Base-by-base conservation (phyloP, 2,888 invertebrate species). In the Craniophora ligustri region DNA sequence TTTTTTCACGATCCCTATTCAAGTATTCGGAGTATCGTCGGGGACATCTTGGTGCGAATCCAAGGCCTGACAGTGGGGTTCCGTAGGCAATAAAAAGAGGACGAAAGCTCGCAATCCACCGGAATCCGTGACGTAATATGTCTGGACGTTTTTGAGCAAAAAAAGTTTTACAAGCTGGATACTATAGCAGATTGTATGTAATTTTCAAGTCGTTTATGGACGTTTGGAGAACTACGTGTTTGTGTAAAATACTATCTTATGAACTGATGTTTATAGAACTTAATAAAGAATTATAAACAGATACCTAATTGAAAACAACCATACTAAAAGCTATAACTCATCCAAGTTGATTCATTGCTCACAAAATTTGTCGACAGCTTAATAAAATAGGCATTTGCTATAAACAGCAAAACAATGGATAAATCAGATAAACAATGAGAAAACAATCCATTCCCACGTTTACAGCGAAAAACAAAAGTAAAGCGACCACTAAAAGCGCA, bases 31-130 rank as follows among this genome's bases (percentile, higher is more conserved):
- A 77, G 69, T 79, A 82, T 82, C 76, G 74, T 51, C 57, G 70
- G 77, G 79, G 84, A 75, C 78, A 85, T 82, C 79, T 82, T 71
- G 68, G 80, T 75, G 83, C 76, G 75, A 76, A 78, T 58, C 79
- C 89, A 88, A 89, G 89, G 87, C 66, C 83, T 84, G 81, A 77
- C 89, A 81, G 86, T 86, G 79, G 88, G 87, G 86, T 84, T 85
- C 85, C 82, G 67, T 57, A 67, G 56, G 55, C 69, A 77, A 77
- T 75, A 85, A 89, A 90, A 88, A 85, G 76, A 78, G 67, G 58
- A 74, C 60, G 67, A 70, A 53, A 59, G 62, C 67, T 64, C 51
- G 67, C 63, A 60, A 61, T 67, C 60, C 71, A 72, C 64, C 65
- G 75, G 83, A 77, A 81, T 84, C 81, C 84, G 82, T 86, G 85